A percentile compares a stretch with the other conserved stretches of the same genome.
These are phyloP conservation scores for Latrodectus hesperus DNA, from an alignment of 2,888 invertebrate genomes.

Conservation along the genomic window DNA sequence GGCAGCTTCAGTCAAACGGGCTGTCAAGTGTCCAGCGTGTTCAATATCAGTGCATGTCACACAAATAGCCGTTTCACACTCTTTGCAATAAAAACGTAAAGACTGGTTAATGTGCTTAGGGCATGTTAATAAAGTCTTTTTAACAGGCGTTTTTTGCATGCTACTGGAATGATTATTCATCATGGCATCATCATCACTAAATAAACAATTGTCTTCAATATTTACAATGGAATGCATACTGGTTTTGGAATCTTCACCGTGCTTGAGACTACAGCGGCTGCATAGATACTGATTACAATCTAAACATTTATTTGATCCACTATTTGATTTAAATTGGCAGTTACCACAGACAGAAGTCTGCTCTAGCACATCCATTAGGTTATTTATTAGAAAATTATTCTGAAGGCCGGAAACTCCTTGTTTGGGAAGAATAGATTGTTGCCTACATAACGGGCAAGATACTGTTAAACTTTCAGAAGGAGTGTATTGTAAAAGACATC, in stretches of 20 bases:
- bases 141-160: slow-evolving; percentile 26
- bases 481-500: slow-evolving; percentile 76
- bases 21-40: slow-evolving; percentile 76
- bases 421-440: slow-evolving; percentile 77
- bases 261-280: slow-evolving; percentile 73
- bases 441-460: slow-evolving; percentile 77
- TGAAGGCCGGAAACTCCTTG: slow-evolving; percentile 74
- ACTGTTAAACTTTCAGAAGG: slow-evolving; percentile 77
- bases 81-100: slow-evolving; percentile 76
- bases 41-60: slow-evolving; percentile 77
- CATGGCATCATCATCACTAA: slow-evolving; percentile 48
- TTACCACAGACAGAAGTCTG: slow-evolving; percentile 72
- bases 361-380: slow-evolving; percentile 69
- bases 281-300: slow-evolving; percentile 74
- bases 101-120: slow-evolving; percentile 61
- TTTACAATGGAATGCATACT: slow-evolving; percentile 45
- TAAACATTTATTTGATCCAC: slow-evolving; percentile 73
- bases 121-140: slow-evolving; percentile 46
- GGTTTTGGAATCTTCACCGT: slow-evolving; percentile 70
- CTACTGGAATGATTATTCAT: slow-evolving; percentile 27
- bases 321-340: slow-evolving; percentile 72
- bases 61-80: slow-evolving; percentile 78
- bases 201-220: slow-evolving; percentile 39
- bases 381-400: slow-evolving; percentile 62
- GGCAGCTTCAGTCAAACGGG: slow-evolving; percentile 76